Percentiles rank a stretch among this genome's conserved stretches.
Conservation (phyloP, 2,113 vertebrate genomes). For the Tapirus terrestris region DNA sequence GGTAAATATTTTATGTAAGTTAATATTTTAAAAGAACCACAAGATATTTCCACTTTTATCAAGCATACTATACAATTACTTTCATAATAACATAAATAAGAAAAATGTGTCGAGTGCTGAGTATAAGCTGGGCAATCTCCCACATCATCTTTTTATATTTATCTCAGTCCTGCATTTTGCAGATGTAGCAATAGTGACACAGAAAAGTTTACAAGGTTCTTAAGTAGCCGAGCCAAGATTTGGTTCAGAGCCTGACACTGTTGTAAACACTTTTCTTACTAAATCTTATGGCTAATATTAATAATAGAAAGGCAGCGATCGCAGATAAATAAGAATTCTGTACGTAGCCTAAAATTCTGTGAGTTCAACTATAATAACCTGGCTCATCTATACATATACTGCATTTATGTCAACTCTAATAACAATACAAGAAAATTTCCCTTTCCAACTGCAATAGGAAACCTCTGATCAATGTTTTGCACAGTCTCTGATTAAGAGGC, state of each 20-base stretch:
- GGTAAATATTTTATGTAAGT: background rate
- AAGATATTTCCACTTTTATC: background rate
- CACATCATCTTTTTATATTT: background rate
- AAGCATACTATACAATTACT: background rate
- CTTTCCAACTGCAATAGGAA: background rate
- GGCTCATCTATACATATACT: background rate
- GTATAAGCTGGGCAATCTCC: background rate
- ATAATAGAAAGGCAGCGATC: background rate
- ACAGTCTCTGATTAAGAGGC: background rate
- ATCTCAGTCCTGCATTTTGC: background rate
- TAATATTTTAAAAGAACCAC: background rate
- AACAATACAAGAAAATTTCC: background rate
- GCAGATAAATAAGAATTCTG: background rate
- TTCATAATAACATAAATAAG: background rate
- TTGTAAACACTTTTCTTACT: background rate
- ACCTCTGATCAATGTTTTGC: background rate
- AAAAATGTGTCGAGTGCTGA: background rate
- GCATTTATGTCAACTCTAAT: background rate
- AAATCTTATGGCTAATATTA: background rate
- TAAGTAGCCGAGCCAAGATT: background rate
- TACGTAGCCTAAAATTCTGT: background rate
- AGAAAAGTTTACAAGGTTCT: background rate
- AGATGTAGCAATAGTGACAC: background rate
- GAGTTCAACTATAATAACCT: background rate
- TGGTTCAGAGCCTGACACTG: background rate